Percentiles rank a stretch among this genome's conserved stretches.
phyloP scores from a whole-genome alignment of 2,797 vertebrate genomes.

The Merluccius polli region DNA sequence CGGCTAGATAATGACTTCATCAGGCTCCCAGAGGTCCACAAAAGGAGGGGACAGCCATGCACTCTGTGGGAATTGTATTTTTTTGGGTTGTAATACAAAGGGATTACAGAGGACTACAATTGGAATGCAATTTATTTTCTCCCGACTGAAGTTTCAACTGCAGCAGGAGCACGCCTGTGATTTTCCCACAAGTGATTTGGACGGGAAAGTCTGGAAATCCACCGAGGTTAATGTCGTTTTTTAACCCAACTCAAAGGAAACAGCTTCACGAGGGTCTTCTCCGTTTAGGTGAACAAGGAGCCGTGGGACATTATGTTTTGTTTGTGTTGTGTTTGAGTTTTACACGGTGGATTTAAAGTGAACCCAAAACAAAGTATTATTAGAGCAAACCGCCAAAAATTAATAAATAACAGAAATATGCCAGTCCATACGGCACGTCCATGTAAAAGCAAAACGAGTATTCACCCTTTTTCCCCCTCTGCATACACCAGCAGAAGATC shows the following conservation, averaged over 20 bases:
- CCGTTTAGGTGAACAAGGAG: neutral
- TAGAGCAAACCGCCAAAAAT: too few species aligned
- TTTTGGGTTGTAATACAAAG: neutral
- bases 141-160: neutral
- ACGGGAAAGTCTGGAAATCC: neutral
- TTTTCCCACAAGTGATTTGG: neutral
- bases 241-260: neutral
- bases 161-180: neutral
- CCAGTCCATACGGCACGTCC: too few species aligned
- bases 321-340: neutral
- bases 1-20: constrained; percentile 60
- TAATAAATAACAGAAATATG: too few species aligned
- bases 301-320: neutral
- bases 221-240: neutral
- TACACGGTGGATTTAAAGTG: too few species aligned
- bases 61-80: constrained; percentile 49
- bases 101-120: constrained; percentile 18
- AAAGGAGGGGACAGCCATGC: constrained; percentile 20
- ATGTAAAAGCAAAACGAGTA: too few species aligned
- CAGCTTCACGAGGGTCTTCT: neutral
- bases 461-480: too few species aligned
- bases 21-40: constrained; percentile 47
- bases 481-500: too few species aligned
- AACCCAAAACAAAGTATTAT: neutral
- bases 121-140: constrained; percentile 20